Evolutionary conservation across 1,140 invertebrate genomes (phyloP).

Genomic region (Cotesia chilonis): DNA sequence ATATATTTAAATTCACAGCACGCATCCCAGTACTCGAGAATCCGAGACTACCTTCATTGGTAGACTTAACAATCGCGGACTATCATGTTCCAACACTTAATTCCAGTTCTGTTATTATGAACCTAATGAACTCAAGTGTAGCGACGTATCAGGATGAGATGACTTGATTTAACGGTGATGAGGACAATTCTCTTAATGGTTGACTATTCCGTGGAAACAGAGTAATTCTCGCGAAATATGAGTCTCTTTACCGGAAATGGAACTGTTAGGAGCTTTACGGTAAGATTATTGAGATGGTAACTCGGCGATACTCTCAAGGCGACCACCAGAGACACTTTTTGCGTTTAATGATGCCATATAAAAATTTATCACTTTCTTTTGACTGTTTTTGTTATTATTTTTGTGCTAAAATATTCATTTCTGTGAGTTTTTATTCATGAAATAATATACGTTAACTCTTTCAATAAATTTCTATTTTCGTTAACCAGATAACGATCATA

Average conservation of each 20-base stretch:
- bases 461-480: no score
- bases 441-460: no score
- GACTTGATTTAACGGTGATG: conserved; percentile 26
- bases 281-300: conserved; percentile 12
- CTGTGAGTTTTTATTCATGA: neutral
- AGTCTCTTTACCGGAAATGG: conserved; percentile 18
- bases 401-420: neutral
- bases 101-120: conserved; percentile 28
- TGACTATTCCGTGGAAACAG: conserved; percentile 1
- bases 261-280: conserved; percentile 3
- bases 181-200: conserved; percentile 37
- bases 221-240: conserved; percentile 23
- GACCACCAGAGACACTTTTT: conserved; percentile 10
- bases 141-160: conserved; percentile 35
- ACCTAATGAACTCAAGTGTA: conserved; percentile 24
- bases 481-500: no score
- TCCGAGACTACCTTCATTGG: neutral
- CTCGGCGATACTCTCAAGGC: conserved; percentile 1
- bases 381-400: neutral
- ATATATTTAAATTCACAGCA: no score
- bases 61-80: conserved; percentile 30
- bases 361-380: conserved; percentile 11
- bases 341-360: conserved; percentile 13
- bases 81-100: conserved; percentile 31
- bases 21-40: neutral